Base-by-base conservation (phyloP, 2,888 invertebrate species). In the Rhopalosiphum nymphaeae region DNA sequence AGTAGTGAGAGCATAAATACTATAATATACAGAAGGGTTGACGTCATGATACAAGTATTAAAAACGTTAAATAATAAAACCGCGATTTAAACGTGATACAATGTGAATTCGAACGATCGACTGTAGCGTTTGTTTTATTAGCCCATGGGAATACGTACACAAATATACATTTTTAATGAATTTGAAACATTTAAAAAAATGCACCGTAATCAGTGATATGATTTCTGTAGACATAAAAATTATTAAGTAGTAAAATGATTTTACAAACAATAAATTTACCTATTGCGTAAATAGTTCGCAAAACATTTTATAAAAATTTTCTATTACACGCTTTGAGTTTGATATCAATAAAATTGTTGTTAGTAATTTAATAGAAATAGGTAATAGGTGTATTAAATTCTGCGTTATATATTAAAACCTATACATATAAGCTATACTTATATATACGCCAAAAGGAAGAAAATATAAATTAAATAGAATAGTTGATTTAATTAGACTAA, bases 401-500 rank as follows among this genome's bases (percentile, higher is more conserved):
- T 36, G 36, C 21, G 21, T 78, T 13, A 7, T 21, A 3, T n/a
- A 67, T 78, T 36, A 36, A 21, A 78, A 21, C 7, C 9, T 36
- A 78, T 21, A 25, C 9, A 16, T 21, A 21, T 78, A 36, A 21
- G 36, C 36, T 9, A 36, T 36, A 53, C 53, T 53, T 53, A 53
- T 21, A 78, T n/a, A 36, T 25, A 78, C 21, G 3, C 36, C 36
- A 9, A 36, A 21, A 78, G 36, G 36, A 78, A 36, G 36, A 78
- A 78, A 78, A 36, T 42, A 78, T 36, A 78, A 21, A 78, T 25
- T 84, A 3, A 84, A 84, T 29, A 91, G 53, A 36, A 53, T 36
- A 3, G 16, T 36, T 78, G 5, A 84, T 91, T 91, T 56, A 84
- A 91, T 91, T 91, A 84, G 84, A 91, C 42, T 91, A 42, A 16